Percentiles rank a stretch among this genome's conserved stretches.
These are phyloP conservation scores for Pogonomyrmex californicus DNA, from an alignment of 1,140 invertebrate genomes.

Conservation along the genomic window DNA sequence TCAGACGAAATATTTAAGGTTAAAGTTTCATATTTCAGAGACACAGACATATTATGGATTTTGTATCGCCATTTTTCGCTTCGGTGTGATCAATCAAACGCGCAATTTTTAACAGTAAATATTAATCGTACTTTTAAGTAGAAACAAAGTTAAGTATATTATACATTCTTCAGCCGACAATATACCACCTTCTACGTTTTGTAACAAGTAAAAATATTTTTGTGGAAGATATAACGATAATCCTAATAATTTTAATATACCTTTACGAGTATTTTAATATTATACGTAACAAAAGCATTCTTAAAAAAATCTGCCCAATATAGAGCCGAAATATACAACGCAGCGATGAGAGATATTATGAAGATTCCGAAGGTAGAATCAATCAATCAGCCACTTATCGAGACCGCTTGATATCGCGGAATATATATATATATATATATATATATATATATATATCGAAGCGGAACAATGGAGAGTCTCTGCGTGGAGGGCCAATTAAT, in stretches of 20 bases:
- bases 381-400: constrained; percentile 67
- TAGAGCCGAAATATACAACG: constrained; percentile 16
- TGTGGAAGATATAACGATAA: not conserved
- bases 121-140: not conserved
- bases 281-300: not conserved
- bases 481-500: constrained; percentile 78
- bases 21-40: not conserved
- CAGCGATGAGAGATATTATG: not conserved
- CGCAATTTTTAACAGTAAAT: not conserved
- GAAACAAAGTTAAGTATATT: not conserved
- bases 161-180: not conserved
- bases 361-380: constrained; percentile 43
- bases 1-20: not conserved
- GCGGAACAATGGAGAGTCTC: constrained; percentile 59
- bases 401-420: constrained; percentile 64
- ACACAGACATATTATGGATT: not conserved
- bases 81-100: not conserved
- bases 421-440: constrained; percentile 71
- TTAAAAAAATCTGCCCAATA: not conserved
- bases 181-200: not conserved
- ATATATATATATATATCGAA: constrained; percentile 70
- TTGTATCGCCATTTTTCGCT: not conserved
- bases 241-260: not conserved
- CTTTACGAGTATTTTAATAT: not conserved
- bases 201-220: not conserved